Percentiles rank a stretch among this genome's conserved stretches.
Conservation (phyloP, 1,140 invertebrate species). For the Papilio xuthus region DNA sequence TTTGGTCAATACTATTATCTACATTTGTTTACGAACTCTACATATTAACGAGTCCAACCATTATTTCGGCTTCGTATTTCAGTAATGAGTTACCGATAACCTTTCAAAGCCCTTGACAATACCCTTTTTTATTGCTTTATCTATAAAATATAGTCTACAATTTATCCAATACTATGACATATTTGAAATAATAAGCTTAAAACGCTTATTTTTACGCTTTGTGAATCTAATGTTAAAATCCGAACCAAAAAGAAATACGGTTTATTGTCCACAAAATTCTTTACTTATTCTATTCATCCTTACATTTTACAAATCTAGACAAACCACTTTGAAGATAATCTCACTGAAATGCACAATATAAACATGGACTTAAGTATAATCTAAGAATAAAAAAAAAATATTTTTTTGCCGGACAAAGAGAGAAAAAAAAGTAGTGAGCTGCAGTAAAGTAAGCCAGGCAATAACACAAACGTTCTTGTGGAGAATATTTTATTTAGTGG, state of each 20-base stretch:
- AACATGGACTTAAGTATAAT: constrained; percentile 14
- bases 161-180: not conserved
- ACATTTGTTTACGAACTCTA: not conserved
- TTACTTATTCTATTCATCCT: not conserved
- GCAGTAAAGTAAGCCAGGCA: constrained; percentile 53
- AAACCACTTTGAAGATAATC: not conserved
- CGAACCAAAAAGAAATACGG: not conserved
- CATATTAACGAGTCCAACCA: not conserved
- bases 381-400: constrained; percentile 49
- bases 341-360: constrained; percentile 10
- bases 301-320: not conserved
- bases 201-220: too few relatives aligned
- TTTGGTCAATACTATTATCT: not conserved
- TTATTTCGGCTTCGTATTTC: not conserved
- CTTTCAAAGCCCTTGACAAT: constrained; percentile 2
- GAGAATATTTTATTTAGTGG: constrained; percentile 75
- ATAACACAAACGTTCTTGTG: constrained; percentile 63
- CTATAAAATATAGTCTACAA: not conserved
- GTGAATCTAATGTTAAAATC: not conserved
- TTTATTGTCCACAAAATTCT: not conserved
- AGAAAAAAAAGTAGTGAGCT: constrained; percentile 49
- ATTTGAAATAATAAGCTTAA: not conserved
- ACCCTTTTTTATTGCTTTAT: constrained; percentile 3
- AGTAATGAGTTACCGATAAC: not conserved
- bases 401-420: constrained; percentile 46